Percentiles rank a stretch among this genome's conserved stretches.
Evolutionary conservation across 2,888 invertebrate species (phyloP).

Genomic region (Heliconius sara): DNA sequence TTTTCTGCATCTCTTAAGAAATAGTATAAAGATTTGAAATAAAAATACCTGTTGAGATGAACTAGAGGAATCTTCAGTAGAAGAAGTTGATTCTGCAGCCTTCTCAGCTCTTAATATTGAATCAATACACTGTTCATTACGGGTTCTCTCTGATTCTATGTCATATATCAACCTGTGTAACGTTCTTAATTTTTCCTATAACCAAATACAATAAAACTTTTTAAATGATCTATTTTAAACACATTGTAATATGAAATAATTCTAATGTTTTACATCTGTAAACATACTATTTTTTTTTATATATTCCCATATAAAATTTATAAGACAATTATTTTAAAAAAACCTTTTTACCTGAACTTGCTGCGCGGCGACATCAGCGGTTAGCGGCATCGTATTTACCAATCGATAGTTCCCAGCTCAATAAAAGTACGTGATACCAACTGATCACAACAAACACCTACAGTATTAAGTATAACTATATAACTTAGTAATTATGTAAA

Average conservation of each 20-base stretch:
- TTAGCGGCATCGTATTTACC: conserved; percentile 86
- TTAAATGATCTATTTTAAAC: background rate
- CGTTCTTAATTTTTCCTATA: conserved; percentile 90
- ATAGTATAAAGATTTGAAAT: background rate
- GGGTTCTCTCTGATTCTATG: conserved; percentile 91
- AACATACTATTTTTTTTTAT: background rate
- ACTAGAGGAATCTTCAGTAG: conserved; percentile 73
- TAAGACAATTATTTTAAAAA: background rate
- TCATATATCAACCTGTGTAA: conserved; percentile 91
- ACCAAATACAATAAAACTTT: conserved; percentile 41
- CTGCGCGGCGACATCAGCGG: conserved; percentile 90
- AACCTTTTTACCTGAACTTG: conserved; percentile 81
- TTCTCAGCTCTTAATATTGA: conserved; percentile 90
- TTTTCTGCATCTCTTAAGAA: background rate
- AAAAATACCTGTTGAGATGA: conserved; percentile 71
- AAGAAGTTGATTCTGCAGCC: conserved; percentile 66
- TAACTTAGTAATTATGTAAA: background rate
- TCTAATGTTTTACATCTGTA: background rate
- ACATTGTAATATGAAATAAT: background rate
- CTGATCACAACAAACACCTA: conserved; percentile 73
- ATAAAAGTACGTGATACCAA: conserved; percentile 81
- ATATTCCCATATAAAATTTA: background rate
- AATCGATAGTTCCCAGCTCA: conserved; percentile 77
- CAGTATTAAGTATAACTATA: background rate
- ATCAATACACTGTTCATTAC: conserved; percentile 91